Evolutionary conservation across 2,888 invertebrate genomes (phyloP), one percentile per base, ranked within the genome.

Genomic region (Tetramorium bicarinatum): DNA sequence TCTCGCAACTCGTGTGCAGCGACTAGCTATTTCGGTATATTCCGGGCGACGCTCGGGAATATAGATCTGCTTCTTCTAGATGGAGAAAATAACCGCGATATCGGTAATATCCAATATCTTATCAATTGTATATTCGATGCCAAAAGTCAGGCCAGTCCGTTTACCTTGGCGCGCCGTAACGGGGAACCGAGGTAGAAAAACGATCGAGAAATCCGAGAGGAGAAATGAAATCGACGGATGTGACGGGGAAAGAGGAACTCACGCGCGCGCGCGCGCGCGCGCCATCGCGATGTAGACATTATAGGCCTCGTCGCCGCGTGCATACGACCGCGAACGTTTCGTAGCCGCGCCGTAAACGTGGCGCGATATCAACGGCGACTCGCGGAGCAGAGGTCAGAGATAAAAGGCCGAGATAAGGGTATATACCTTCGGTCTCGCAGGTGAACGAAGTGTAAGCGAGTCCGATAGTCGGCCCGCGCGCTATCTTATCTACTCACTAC

Each of bases 331-430:
- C 74, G 72, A 54, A 87, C 85, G 81, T 87, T 88, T 82, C 87
- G 87, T 87, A 72, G 77, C 72, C 62, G 82, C 41, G 76, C 9
- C 41, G 64, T 85, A 54, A 67, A 54, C 76, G 67, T 13, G 29
- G 82, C 76, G 76, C 82, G 89, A 85, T 92, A 92, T 91, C 89
- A 89, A 84, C 79, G 67, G 86, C 88, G 87, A 83, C 91, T 89
- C 87, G 88, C 89, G 91, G 92, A 93, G 92, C 94, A 93, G 93
- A 92, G 94, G 94, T 94, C 94, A 93, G 76, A 91, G 94, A 94
- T 94, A 94, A 94, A 93, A 92, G 89, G 86, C 90, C 87, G 82
- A 90, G 94, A 94, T 94, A 94, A 93, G 90, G 88, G 89, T 34
- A 34, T 34, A 56, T 76, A 85, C 89, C 90, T 91, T 91, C 88